Evolutionary conservation across 2,797 vertebrate species (phyloP), one percentile per base, ranked within the genome.

Genomic region (Dermochelys coriacea): DNA sequence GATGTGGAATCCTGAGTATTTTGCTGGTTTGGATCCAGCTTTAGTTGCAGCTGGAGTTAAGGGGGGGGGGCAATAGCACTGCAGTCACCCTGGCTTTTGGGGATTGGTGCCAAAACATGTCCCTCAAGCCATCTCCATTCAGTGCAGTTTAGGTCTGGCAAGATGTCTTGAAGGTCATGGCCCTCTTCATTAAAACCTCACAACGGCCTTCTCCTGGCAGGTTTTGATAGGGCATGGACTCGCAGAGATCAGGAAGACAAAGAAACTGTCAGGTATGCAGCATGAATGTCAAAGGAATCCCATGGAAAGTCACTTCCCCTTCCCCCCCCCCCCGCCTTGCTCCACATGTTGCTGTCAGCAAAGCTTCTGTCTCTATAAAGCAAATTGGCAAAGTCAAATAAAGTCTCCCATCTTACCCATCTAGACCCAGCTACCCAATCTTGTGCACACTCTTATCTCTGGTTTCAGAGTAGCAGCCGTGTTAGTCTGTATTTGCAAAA

Each of bases 291-390:
- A 77, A 84, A 47, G 25, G 81, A 61, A 3, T 21, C 15, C 34
- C 15, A 8, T 21, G 31, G 9, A 41, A 61, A 64, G 25, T 1
- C 31, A 37, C 1, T 74, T n/a, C 50, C 27, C 41, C 12, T 79
- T 87, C 87, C 12, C 5, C 14, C 80, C 45, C 87, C 90, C 12
- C 5, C 10, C 74, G 16, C 34, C 21, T 55, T 23, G 10, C 2
- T 21, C 5, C 12, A 0, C 1, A 0, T 52, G 2, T 29, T 82
- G 15, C 41, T 37, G 1, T 50, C 79, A 59, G 23, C 2, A 1
- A 8, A 82, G 74, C 81, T 75, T 8, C 47, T 81, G 31, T 6
- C 49, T 86, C 45, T 84, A 23, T 34, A 50, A 93, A 93, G 87
- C 15, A 95, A 95, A 94, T 64, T 57, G 57, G 16, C 55, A 79